Percentiles rank a stretch among this genome's conserved stretches.
phyloP scores from a whole-genome alignment of 1,140 invertebrate species.

The Ladona fulva region DNA sequence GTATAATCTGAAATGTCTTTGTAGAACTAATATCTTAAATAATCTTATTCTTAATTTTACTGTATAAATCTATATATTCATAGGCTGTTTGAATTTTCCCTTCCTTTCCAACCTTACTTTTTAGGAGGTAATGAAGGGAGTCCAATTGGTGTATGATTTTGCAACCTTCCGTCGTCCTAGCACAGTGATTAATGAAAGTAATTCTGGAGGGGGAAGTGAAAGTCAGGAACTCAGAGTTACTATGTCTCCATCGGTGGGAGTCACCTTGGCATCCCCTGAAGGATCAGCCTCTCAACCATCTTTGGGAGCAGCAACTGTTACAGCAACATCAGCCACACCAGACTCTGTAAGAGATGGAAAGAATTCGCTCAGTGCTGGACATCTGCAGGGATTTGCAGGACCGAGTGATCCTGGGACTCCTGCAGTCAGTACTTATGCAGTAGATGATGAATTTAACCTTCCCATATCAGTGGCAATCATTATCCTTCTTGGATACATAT shows the following conservation, averaged over 20 bases:
- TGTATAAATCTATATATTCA: too few relatives aligned
- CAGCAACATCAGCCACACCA: conserved; percentile 13
- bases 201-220: conserved; percentile 40
- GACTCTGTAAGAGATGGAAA: conserved; percentile 16
- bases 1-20: too few relatives aligned
- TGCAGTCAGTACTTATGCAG: conserved; percentile 55
- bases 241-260: background rate
- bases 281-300: background rate
- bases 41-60: too few relatives aligned
- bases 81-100: conserved; percentile 24
- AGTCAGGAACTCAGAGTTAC: conserved; percentile 18
- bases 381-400: background rate
- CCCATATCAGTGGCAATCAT: conserved; percentile 77
- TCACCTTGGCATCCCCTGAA: background rate
- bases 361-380: conserved; percentile 16
- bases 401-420: conserved; percentile 51
- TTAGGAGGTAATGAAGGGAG: conserved; percentile 70
- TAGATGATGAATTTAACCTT: conserved; percentile 90
- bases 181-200: conserved; percentile 40
- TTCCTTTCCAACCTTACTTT: too few relatives aligned
- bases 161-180: conserved; percentile 63
- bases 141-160: conserved; percentile 67
- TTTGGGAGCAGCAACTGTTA: conserved; percentile 24
- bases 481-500: conserved; percentile 74
- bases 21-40: too few relatives aligned